phyloP scores from a whole-genome alignment of 1,140 invertebrate species.

The Drosophila teissieri region DNA sequence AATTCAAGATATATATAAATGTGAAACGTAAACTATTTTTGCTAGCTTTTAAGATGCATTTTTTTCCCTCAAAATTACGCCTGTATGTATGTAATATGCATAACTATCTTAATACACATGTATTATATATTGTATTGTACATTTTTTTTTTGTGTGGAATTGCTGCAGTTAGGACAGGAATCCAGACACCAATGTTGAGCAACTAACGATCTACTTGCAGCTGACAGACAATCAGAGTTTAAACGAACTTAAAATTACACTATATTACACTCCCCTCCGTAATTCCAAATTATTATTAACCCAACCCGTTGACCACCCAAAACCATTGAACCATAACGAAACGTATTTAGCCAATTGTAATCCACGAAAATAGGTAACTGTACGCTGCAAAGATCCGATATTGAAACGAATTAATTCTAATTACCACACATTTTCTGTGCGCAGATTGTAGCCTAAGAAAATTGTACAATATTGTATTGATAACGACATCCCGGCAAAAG shows the following conservation, averaged over 20 bases:
- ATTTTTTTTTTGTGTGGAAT: slow-evolving; percentile 34
- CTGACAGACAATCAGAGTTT: slow-evolving; percentile 79
- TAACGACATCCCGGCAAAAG: slow-evolving; percentile 25
- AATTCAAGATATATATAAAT: slow-evolving; percentile 25
- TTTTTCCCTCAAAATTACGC: slow-evolving; percentile 31
- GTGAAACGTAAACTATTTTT: slow-evolving; percentile 55
- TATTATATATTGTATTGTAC: slow-evolving; percentile 20
- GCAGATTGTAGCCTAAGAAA: slow-evolving; percentile 38
- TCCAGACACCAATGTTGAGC: slow-evolving; percentile 12
- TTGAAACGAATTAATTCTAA: slow-evolving; percentile 41
- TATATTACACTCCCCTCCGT: slow-evolving; percentile 11
- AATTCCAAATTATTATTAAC: slow-evolving; percentile 17
- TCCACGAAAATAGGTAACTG: slow-evolving; percentile 12
- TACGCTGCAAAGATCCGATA: slow-evolving; percentile 53
- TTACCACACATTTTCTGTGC: slow-evolving; percentile 26
- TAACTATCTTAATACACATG: slow-evolving; percentile 11
- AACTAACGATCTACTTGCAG: slow-evolving; percentile 64
- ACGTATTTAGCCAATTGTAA: slow-evolving; percentile 38
- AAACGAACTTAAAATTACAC: slow-evolving; percentile 49
- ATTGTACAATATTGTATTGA: slow-evolving; percentile 50
- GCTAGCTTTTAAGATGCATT: slow-evolving; percentile 48
- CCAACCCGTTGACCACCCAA: slow-evolving; percentile 7
- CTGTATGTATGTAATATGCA: slow-evolving; percentile 28
- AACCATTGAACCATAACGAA: slow-evolving; percentile 15
- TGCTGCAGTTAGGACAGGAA: slow-evolving; percentile 37